phyloP scores from a whole-genome alignment of 2,113 vertebrate species.

The Oryzias curvinotus region DNA sequence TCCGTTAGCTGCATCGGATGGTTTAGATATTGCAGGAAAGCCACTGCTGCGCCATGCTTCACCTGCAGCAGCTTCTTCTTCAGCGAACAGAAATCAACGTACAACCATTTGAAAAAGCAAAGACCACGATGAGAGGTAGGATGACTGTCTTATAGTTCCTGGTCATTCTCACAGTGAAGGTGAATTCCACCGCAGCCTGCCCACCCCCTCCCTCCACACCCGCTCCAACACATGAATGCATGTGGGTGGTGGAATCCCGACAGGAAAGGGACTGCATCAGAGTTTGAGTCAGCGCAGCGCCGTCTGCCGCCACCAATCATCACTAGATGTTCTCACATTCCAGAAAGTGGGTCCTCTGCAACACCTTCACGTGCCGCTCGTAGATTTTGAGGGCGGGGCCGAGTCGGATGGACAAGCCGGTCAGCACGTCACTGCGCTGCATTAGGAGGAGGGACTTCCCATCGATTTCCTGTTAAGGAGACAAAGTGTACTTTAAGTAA shows the following conservation, averaged over 20 bases:
- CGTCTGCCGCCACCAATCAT: conserved; percentile 6
- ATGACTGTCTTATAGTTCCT: conserved; percentile 63
- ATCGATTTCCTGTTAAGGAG: conserved; percentile 83
- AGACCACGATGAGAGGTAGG: conserved; percentile 71
- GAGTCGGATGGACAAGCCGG: conserved; percentile 87
- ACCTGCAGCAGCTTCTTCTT: conserved; percentile 5
- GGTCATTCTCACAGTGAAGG: conserved; percentile 67
- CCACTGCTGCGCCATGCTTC: conserved; percentile 14
- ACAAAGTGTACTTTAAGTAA: neutral
- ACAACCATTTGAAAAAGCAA: conserved; percentile 48
- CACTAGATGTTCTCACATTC: conserved; percentile 76
- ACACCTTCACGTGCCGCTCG: conserved; percentile 87
- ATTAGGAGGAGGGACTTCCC: conserved; percentile 90
- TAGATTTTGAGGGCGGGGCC: conserved; percentile 92
- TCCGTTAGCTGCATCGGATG: conserved; percentile 18
- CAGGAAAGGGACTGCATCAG: conserved; percentile 55
- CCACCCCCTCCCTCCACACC: conserved; percentile 42
- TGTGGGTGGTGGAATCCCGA: conserved; percentile 36
- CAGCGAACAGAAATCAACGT: conserved; percentile 28
- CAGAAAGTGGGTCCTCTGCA: conserved; percentile 89
- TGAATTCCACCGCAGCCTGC: conserved; percentile 34
- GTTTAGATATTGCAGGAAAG: conserved; percentile 25
- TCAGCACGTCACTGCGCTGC: conserved; percentile 90
- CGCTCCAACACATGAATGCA: conserved; percentile 35
- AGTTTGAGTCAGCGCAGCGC: conserved; percentile 28